Base-by-base conservation (phyloP, 23 tunicate genomes). In the Styela plicata region DNA sequence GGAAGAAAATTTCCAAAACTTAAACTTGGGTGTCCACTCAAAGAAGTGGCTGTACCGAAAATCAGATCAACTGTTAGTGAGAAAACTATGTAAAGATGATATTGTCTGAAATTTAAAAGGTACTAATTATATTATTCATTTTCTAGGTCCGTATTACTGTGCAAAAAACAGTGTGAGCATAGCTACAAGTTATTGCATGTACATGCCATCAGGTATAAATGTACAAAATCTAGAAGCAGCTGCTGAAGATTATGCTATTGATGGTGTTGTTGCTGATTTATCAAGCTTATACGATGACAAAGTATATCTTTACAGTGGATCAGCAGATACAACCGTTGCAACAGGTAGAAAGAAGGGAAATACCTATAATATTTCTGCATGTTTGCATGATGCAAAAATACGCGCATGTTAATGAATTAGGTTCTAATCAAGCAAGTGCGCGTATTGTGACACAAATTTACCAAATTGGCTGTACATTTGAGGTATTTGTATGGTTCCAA, bases 231-330 rank as follows among this genome's bases (percentile, higher is more conserved):
- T 77, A 16, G 27, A 74, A 36, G 20, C 73, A 2, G 53, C 52
- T 24, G 63, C 88, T 2, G 36, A 65, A 33, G 67, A 34, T 18
- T 33, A 74, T 22, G 70, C 74, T 16, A 25, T 27, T 7, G 44
- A n/a, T 23, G 76, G 83, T 29, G 62, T 24, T 7, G 77, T 85
- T 36, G 75, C 81, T 24, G 29, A 63, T 31, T 33, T 85, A 34
- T 33, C 66, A 26, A 57, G 64, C 31, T 37, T 85, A 31, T 23
- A 35, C 0, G 10, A 77, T 24, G 62, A 64, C 34, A 76, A 77
- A 76, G 83, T 85, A 21, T 85, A 74, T 67, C 22, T 85, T 52
- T 52, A 66, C 27, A 79, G 74, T 27, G 88, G 88, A 1, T 2
- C 66, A 18, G 70, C 27, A 24, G 88, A 85, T 34, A 37, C 74